phyloP scores from a whole-genome alignment of 2,888 invertebrate genomes.

The Agrotis puta region DNA sequence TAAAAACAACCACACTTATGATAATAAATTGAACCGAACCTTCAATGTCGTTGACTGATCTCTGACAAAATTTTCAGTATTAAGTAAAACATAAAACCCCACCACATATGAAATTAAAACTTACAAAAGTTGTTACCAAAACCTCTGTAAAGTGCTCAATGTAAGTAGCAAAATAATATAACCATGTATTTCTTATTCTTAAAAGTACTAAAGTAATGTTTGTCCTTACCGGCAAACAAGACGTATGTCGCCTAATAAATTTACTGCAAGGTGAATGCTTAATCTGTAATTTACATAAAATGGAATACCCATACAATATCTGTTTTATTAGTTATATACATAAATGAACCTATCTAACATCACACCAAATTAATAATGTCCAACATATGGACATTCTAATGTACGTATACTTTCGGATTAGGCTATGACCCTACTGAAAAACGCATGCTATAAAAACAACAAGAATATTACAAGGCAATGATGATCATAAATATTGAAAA shows the following conservation, averaged over 20 bases:
- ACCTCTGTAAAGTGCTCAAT: slow-evolving; percentile 56
- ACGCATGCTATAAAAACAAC: slow-evolving; percentile 72
- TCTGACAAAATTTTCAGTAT: slow-evolving; percentile 17
- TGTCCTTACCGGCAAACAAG: slow-evolving; percentile 87
- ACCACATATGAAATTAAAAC: slow-evolving; percentile 32
- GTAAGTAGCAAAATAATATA: slow-evolving; percentile 56
- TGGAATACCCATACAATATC: slow-evolving; percentile 38
- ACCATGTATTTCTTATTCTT: slow-evolving; percentile 49
- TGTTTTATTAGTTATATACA: slow-evolving; percentile 30
- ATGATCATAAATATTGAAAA: slow-evolving; percentile 69
- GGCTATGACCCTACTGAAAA: slow-evolving; percentile 76
- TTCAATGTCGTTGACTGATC: slow-evolving; percentile 23
- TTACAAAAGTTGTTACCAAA: slow-evolving; percentile 37
- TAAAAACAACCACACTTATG: slow-evolving; percentile 18
- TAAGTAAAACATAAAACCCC: slow-evolving; percentile 19
- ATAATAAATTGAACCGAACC: slow-evolving; percentile 33
- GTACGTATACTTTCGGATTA: slow-evolving; percentile 61
- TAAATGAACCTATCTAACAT: slow-evolving; percentile 17
- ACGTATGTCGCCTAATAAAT: slow-evolving; percentile 83
- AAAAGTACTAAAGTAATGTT: slow-evolving; percentile 68
- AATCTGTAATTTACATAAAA: slow-evolving; percentile 84
- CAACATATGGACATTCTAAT: neutral
- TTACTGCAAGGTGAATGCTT: slow-evolving; percentile 87
- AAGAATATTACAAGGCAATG: slow-evolving; percentile 59
- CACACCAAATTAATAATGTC: slow-evolving; percentile 17